Evolutionary conservation across 2,888 invertebrate genomes (phyloP), one percentile per base, ranked within the genome.

Genomic region (Diplazon laetatorius): DNA sequence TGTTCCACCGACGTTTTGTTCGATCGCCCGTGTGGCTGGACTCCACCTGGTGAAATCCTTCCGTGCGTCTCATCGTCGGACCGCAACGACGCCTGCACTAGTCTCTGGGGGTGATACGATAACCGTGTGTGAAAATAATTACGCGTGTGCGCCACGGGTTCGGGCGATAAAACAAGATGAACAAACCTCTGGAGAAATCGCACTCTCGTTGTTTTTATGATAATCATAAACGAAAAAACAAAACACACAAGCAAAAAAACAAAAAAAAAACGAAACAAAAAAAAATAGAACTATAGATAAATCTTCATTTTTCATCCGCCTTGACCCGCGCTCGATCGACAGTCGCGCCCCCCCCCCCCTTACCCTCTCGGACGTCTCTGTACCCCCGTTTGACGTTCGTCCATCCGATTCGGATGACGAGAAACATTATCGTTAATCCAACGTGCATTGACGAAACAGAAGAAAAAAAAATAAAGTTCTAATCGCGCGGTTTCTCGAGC

Each of bases 11-110:
- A n/a, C n/a, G n/a, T n/a, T n/a, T n/a, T n/a, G n/a, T n/a, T n/a
- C n/a, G n/a, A n/a, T n/a, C n/a, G n/a, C n/a, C 88, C 86, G 85
- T 87, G 88, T 90, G 90, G 90, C 90, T 90, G 90, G 89, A 91
- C 89, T 88, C 90, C 89, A 89, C 90, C 87, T 89, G 90, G 89
- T 90, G 89, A 89, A 55, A 84, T 85, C 85, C 82, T 76, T 76
- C 78, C 85, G 85, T 87, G 85, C 87, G 87, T 85, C 86, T 84
- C 85, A n/a, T 86, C 87, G 85, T 84, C 87, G 87, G 86, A 89
- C 89, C 90, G 89, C 89, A 90, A 90, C 80, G 83, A 85, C 85
- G n/a, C 85, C 85, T 87, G 85, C 86, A 82, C 82, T 85, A 84
- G 84, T 78, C 74, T 73, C 74, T 79, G 76, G 79, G 6, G 79